Percentiles rank a stretch among this genome's conserved stretches.
phyloP scores from a whole-genome alignment of 2,113 vertebrate species.

The Ictalurus punctatus region DNA sequence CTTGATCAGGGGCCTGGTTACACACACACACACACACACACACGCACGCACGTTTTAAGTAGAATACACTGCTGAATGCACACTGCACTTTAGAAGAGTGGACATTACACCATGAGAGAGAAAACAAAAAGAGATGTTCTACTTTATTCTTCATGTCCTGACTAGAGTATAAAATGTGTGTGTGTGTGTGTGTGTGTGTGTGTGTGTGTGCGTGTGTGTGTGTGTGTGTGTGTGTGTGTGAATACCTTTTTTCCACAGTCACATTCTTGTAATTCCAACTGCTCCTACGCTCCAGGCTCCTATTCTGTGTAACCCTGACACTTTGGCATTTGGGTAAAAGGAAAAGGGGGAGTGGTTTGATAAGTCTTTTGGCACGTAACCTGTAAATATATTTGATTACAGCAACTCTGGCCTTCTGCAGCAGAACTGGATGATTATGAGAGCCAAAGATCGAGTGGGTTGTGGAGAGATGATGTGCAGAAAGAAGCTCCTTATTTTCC shows the following conservation, averaged over 20 bases:
- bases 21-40: background rate
- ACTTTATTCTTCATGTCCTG: background rate
- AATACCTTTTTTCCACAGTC: background rate
- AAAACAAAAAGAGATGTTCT: background rate
- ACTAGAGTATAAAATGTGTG: background rate
- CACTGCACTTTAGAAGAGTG: background rate
- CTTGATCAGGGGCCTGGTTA: slow-evolving; percentile 10
- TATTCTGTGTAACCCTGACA: background rate
- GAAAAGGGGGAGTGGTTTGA: slow-evolving; percentile 27
- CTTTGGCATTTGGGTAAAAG: background rate
- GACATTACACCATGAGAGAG: background rate
- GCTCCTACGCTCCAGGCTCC: slow-evolving; percentile 48
- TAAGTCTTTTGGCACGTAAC: slow-evolving; percentile 43
- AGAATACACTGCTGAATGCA: background rate
- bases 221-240: background rate
- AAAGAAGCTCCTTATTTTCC: background rate
- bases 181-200: background rate
- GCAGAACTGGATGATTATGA: no score
- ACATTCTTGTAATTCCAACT: slow-evolving; percentile 38
- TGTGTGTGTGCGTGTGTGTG: background rate
- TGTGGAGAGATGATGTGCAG: background rate
- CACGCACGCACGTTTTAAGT: background rate
- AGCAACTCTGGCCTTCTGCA: background rate
- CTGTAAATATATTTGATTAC: background rate
- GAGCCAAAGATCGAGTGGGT: background rate